Base-by-base conservation (phyloP, 2,113 vertebrate genomes). In the Dasyurus viverrinus region DNA sequence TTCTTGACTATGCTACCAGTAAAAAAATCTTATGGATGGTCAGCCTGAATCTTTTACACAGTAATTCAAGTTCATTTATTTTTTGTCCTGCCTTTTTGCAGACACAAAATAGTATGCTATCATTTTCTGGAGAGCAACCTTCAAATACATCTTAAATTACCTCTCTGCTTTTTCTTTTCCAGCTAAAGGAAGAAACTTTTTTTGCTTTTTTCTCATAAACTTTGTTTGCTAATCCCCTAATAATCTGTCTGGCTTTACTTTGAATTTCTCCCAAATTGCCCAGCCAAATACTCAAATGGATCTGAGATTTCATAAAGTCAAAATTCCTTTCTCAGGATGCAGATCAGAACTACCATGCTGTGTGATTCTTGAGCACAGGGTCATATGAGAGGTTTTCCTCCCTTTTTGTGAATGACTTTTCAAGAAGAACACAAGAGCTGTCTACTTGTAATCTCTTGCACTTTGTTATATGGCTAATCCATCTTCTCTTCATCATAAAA, bases 111-210 rank as follows among this genome's bases (percentile, higher is more conserved):
- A 55, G 24, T 46, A 89, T 52, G 76, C 50, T 89, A 84, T 91
- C 24, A 93, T 42, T 54, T 93, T 93, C 90, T 54, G 27, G 26
- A 68, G 9, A 89, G 25, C 14, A 93, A 0, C 90, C 25, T 92
- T 95, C 84, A 91, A 76, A 26, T 95, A 90, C 36, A 68, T 94
- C 89, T 47, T 95, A 94, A 95, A 90, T 84, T 25, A 92, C 46
- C 47, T 10, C 26, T 94, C 60, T n/a, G 89, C 26, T 25, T 46
- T 94, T 10, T 93, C 47, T 84, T 92, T 24, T 57, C n/a, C 11
- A 84, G 84, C n/a, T 42, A 84, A 84, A 84, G 16, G 68, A 84
- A 84, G 68, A 22, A 42, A 9, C 30, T 36, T 68, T 57, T 48
- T 68, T 68, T 93, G 53, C 60, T 93, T 54, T 90, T 92, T 68